Percentiles rank a stretch among this genome's conserved stretches.
These are phyloP conservation scores for Ceratoteleas bidentatus DNA, from an alignment of 1,140 invertebrate species.

Conservation along the genomic window DNA sequence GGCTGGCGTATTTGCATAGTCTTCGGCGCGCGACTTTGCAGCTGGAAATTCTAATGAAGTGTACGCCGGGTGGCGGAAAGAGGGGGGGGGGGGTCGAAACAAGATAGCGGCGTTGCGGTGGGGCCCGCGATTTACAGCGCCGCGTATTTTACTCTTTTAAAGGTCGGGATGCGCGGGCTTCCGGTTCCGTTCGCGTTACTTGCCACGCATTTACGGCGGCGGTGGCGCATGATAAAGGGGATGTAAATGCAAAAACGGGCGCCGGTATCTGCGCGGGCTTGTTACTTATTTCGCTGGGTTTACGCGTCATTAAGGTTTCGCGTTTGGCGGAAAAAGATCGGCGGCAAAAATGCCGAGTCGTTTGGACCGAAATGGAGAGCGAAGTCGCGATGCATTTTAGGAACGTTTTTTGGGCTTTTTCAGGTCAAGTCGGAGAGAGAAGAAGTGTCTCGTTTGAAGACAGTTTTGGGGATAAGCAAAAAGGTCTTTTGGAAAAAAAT, in stretches of 20 bases:
- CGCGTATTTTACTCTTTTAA: constrained; percentile 59
- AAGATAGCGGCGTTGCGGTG: constrained; percentile 42
- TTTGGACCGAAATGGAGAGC: no score
- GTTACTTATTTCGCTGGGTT: constrained; percentile 33
- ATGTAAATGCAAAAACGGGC: constrained; percentile 5
- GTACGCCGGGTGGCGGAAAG: constrained; percentile 30
- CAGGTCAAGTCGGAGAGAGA: no score
- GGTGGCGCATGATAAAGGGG: constrained; percentile 33
- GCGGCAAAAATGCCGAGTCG: no score
- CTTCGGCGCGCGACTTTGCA: constrained; percentile 50
- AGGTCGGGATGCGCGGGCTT: constrained; percentile 39
- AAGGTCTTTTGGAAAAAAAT: no score
- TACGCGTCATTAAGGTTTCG: constrained; percentile 17
- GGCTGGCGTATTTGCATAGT: constrained; percentile 56
- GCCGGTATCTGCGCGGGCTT: constrained; percentile 13
- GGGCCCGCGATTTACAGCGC: constrained; percentile 55
- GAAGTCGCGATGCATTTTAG: no score
- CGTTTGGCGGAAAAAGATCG: no score
- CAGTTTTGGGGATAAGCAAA: no score
- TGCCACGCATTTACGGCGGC: constrained; percentile 34
- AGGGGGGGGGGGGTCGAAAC: constrained; percentile 22
- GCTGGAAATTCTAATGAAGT: constrained; percentile 60
- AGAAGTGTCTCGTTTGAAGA: no score
- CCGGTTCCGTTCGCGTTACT: constrained; percentile 60
- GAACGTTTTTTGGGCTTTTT: background rate